phyloP scores from a whole-genome alignment of 2,888 invertebrate species.

The Neria commutata region DNA sequence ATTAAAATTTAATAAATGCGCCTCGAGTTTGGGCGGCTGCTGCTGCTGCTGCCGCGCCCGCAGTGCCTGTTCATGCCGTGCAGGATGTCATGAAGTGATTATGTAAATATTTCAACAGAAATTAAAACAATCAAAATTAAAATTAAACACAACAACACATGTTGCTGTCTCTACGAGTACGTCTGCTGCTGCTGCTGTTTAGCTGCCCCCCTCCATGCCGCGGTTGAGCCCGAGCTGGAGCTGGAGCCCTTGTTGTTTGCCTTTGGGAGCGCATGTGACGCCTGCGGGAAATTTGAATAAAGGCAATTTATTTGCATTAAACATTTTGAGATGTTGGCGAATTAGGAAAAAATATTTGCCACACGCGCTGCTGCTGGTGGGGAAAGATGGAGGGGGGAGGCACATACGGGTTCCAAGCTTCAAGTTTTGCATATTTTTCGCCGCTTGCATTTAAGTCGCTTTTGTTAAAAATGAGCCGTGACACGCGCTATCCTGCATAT shows the following conservation, averaged over 20 bases:
- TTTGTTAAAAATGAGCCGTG: too few species aligned
- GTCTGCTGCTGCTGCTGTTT: slow-evolving; percentile 35
- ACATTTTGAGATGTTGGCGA: slow-evolving; percentile 32
- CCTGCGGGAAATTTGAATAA: slow-evolving; percentile 53
- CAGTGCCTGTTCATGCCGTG: slow-evolving; percentile 18
- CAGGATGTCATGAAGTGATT: slow-evolving; percentile 56
- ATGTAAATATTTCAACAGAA: slow-evolving; percentile 58
- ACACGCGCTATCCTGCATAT: too few species aligned
- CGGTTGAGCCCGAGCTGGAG: background rate
- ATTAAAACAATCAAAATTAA: slow-evolving; percentile 58
- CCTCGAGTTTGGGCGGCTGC: background rate
- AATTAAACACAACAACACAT: slow-evolving; percentile 51
- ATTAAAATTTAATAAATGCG: slow-evolving; percentile 50
- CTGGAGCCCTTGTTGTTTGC: background rate
- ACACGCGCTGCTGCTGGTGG: background rate
- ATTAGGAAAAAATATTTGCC: slow-evolving; percentile 19
- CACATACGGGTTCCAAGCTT: too few species aligned
- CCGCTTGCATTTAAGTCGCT: too few species aligned
- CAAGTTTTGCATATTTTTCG: too few species aligned
- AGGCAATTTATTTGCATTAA: slow-evolving; percentile 53
- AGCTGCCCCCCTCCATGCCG: slow-evolving; percentile 15
- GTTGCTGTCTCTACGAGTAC: slow-evolving; percentile 32
- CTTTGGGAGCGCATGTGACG: slow-evolving; percentile 34
- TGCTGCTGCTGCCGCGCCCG: slow-evolving; percentile 13
- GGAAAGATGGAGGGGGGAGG: too few species aligned